Percentiles rank a stretch among this genome's conserved stretches.
Evolutionary conservation across 2,888 invertebrate genomes (phyloP).

Genomic region (Campoplex capitator): DNA sequence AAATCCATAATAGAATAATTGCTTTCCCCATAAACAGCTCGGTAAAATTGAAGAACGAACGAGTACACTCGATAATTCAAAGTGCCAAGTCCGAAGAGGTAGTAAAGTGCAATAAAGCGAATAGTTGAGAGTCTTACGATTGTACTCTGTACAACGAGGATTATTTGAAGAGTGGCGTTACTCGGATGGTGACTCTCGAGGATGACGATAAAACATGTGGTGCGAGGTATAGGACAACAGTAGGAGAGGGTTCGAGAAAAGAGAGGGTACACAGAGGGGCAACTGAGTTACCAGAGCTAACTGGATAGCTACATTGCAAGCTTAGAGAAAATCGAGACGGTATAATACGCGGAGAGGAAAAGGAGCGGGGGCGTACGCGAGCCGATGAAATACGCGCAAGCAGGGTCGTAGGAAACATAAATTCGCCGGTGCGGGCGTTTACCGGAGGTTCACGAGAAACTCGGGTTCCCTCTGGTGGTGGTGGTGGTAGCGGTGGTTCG

Average conservation of each 20-base stretch:
- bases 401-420: constrained; percentile 74
- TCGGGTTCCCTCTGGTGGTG: constrained; percentile 49
- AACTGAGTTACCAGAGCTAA: constrained; percentile 60
- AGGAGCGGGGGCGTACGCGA: constrained; percentile 52
- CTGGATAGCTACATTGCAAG: constrained; percentile 49
- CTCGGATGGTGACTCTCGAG: constrained; percentile 45
- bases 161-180: constrained; percentile 59
- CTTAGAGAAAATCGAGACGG: constrained; percentile 51
- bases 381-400: constrained; percentile 72
- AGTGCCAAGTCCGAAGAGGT: neutral
- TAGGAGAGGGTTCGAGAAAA: constrained; percentile 71
- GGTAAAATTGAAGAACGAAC: neutral
- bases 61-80: neutral
- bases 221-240: constrained; percentile 71
- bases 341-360: constrained; percentile 16
- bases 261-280: constrained; percentile 67
- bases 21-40: neutral
- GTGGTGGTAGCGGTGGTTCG: constrained; percentile 51
- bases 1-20: neutral
- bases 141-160: constrained; percentile 33
- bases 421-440: constrained; percentile 72
- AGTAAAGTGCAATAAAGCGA: constrained; percentile 25
- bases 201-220: constrained; percentile 75
- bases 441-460: constrained; percentile 71
- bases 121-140: constrained; percentile 30